phyloP scores from a whole-genome alignment of 1,140 invertebrate species.

The Lepidurus packardi region DNA sequence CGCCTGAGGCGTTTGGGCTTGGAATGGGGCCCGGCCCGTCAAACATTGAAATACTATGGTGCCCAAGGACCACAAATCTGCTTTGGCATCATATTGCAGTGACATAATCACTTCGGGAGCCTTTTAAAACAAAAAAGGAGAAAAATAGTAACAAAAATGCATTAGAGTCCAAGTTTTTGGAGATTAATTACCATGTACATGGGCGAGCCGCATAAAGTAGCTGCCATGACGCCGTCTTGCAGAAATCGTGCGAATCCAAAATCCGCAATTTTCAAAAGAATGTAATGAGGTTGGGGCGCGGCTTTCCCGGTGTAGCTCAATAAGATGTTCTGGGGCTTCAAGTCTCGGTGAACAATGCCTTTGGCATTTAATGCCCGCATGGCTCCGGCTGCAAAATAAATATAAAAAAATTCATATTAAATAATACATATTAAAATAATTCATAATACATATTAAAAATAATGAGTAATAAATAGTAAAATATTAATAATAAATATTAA shows the following conservation, averaged over 20 bases:
- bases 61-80: conserved; percentile 97
- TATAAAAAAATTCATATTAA: not conserved
- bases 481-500: not conserved
- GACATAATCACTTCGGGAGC: conserved; percentile 99
- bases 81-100: conserved; percentile 96
- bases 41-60: conserved; percentile 99
- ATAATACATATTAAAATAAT: not conserved
- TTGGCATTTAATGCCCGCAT: conserved; percentile 94
- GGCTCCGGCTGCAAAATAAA: conserved; percentile 67
- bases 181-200: conserved; percentile 89
- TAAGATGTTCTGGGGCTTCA: conserved; percentile 97
- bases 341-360: conserved; percentile 96
- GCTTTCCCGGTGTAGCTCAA: conserved; percentile 73
- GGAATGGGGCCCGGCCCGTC: conserved; percentile 96
- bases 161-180: not conserved
- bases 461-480: not conserved
- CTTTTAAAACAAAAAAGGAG: conserved; percentile 47
- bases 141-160: not conserved
- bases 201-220: conserved; percentile 96
- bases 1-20: conserved; percentile 95
- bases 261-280: conserved; percentile 95
- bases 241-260: conserved; percentile 99
- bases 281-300: conserved; percentile 81
- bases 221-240: conserved; percentile 98
- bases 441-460: not conserved